phyloP scores from a whole-genome alignment of 2,797 vertebrate genomes.

The Chiloscyllium punctatum region DNA sequence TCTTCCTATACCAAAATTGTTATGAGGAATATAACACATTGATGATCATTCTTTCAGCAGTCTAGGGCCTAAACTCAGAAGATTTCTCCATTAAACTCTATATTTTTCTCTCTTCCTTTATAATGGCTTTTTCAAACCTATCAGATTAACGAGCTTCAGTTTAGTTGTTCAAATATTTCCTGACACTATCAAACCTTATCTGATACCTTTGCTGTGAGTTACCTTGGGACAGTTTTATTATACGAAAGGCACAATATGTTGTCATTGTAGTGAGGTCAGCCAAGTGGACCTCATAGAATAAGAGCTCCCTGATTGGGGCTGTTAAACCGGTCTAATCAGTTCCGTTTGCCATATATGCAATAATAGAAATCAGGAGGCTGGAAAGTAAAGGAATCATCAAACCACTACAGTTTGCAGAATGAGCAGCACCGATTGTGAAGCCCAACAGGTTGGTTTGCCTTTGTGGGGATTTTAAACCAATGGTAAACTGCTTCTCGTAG shows the following conservation, averaged over 20 bases:
- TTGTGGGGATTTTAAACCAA: too few species aligned
- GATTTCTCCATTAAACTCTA: background rate
- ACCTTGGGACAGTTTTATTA: background rate
- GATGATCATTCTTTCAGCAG: background rate
- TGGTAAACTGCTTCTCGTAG: too few species aligned
- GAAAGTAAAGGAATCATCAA: too few species aligned
- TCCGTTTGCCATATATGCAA: too few species aligned
- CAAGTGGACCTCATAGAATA: too few species aligned
- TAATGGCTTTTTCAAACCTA: background rate
- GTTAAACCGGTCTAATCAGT: too few species aligned
- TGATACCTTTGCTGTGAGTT: background rate
- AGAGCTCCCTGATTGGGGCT: too few species aligned
- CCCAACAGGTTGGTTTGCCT: too few species aligned
- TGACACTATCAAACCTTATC: background rate
- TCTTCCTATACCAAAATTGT: background rate
- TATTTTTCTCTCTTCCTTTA: background rate
- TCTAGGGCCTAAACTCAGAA: background rate
- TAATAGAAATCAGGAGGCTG: too few species aligned
- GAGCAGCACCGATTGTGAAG: too few species aligned
- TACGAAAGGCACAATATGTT: background rate
- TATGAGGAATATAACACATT: background rate
- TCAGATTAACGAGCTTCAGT: background rate
- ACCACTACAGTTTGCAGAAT: too few species aligned
- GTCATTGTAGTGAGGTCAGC: too few species aligned
- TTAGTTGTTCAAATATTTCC: background rate